Evolutionary conservation across 2,113 vertebrate species (phyloP).

Genomic region (Oceanodroma tethys): DNA sequence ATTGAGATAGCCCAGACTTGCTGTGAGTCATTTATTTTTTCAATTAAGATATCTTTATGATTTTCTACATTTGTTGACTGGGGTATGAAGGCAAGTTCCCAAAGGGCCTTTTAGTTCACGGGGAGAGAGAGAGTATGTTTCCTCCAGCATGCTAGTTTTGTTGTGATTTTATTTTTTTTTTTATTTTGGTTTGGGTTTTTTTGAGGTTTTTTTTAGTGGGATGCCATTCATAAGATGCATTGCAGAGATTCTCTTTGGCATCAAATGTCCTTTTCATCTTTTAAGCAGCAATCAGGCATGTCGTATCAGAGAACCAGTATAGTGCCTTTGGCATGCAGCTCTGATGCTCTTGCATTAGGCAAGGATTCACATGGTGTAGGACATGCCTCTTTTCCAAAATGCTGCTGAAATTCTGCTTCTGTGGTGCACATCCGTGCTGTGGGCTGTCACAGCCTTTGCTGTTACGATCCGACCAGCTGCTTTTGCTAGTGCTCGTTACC

Average conservation of each 20-base stretch:
- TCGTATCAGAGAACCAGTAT: not conserved
- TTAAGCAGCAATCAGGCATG: not conserved
- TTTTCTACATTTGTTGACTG: constrained; percentile 31
- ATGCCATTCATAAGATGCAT: not conserved
- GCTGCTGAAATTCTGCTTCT: not conserved
- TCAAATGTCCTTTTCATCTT: not conserved
- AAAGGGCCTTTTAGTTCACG: not conserved
- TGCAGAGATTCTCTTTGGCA: not conserved
- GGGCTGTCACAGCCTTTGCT: not conserved
- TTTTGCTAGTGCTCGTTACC: not conserved
- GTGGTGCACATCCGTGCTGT: not conserved
- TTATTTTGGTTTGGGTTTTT: not conserved
- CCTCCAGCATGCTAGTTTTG: not conserved
- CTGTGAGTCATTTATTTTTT: constrained; percentile 18
- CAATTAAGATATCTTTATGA: constrained; percentile 21
- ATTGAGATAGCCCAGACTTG: constrained; percentile 29
- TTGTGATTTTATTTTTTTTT: not conserved
- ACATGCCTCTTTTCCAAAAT: not conserved
- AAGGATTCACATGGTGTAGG: not conserved
- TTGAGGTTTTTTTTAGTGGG: not conserved
- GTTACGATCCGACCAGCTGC: rapidly evolving
- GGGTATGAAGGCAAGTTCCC: not conserved
- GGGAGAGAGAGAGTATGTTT: not conserved
- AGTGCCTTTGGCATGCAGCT: not conserved
- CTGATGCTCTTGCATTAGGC: not conserved